A percentile compares a stretch with the other conserved stretches of the same genome.
These are phyloP conservation scores for Tortricodes alternella DNA, from an alignment of 2,888 invertebrate genomes.

Conservation along the genomic window DNA sequence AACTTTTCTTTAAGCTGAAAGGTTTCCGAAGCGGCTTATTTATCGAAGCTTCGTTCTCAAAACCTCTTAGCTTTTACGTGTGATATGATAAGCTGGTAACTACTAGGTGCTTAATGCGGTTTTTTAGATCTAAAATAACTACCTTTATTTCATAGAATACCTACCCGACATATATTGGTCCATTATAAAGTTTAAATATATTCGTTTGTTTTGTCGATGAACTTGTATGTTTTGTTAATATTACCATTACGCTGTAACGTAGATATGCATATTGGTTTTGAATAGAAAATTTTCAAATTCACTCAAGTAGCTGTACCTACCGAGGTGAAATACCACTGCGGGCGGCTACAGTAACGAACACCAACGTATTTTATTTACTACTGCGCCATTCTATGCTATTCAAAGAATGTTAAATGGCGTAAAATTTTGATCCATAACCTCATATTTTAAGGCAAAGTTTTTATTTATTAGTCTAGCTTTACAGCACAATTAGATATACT, in stretches of 20 bases:
- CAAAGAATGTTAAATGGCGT: constrained; percentile 14
- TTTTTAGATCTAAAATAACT: neutral
- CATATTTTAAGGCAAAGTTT: constrained; percentile 1
- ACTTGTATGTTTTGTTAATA: neutral
- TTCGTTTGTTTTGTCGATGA: too few species aligned
- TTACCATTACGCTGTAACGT: neutral
- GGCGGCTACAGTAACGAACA: constrained; percentile 29
- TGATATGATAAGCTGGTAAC: constrained; percentile 7
- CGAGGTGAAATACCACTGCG: neutral
- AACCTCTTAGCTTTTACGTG: constrained; percentile 2
- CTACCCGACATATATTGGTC: too few species aligned
- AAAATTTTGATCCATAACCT: constrained; percentile 5
- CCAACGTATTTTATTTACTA: constrained; percentile 46
- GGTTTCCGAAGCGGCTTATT: constrained; percentile 14
- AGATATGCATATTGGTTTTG: neutral
- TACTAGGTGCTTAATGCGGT: neutral
- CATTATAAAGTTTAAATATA: too few species aligned
- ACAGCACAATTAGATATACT: too few species aligned
- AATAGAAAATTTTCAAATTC: constrained; percentile 2
- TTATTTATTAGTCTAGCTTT: neutral
- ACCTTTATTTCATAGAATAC: too few species aligned
- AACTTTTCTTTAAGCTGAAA: constrained; percentile 1
- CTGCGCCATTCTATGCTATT: constrained; percentile 40
- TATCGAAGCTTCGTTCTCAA: neutral
- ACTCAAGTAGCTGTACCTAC: neutral